Conservation (phyloP, 2,797 vertebrate genomes). For the Moxostoma hubbsi region DNA sequence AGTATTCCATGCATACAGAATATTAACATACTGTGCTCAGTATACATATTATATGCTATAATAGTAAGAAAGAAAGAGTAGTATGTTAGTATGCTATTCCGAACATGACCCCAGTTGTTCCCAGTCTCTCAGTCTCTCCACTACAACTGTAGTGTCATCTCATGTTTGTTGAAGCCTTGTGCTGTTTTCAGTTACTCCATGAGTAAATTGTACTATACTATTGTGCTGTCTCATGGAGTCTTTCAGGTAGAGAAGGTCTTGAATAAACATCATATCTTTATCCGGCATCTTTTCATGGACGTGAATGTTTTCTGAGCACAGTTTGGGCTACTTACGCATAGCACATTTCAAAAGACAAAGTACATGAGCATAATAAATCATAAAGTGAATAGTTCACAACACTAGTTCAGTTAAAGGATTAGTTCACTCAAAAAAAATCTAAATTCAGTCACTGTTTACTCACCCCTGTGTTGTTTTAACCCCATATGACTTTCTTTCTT, state of each 20-base stretch:
- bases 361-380: background rate
- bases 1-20: background rate
- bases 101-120: background rate
- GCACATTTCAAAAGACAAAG: background rate
- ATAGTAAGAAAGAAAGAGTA: background rate
- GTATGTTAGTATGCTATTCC: background rate
- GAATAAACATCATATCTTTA: background rate
- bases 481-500: too few species aligned
- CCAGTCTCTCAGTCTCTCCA: background rate
- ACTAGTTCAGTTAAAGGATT: too few species aligned
- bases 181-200: constrained; percentile 1
- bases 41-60: background rate
- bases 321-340: constrained; percentile 16
- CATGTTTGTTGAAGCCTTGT: constrained; percentile 7
- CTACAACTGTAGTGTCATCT: background rate
- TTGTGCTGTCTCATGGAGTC: background rate
- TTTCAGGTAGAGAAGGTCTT: background rate
- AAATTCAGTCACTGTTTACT: too few species aligned
- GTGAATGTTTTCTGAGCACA: constrained; percentile 21
- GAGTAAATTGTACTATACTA: background rate
- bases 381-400: too few species aligned
- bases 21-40: background rate
- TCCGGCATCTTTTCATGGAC: constrained; percentile 20
- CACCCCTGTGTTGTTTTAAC: too few species aligned
- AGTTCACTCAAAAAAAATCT: too few species aligned